Evolutionary conservation across 2,888 invertebrate species (phyloP).

Genomic region (Agonopterix arenella): DNA sequence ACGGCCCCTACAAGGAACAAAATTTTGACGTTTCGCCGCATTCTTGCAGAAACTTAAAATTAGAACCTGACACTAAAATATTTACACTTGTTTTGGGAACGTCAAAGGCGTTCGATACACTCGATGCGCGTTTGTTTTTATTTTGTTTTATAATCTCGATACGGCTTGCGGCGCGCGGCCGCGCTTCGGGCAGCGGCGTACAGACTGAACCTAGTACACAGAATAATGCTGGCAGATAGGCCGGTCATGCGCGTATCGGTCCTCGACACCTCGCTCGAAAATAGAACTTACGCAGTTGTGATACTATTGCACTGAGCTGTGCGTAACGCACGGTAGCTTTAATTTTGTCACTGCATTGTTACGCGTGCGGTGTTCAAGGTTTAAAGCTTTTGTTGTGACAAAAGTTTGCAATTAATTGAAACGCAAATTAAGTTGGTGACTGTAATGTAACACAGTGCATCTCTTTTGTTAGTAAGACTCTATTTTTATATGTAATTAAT

Average conservation of each 20-base stretch:
- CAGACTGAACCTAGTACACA: conserved; percentile 45
- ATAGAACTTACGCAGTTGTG: conserved; percentile 48
- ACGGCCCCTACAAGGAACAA: conserved; percentile 57
- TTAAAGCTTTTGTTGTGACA: not conserved
- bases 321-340: not conserved
- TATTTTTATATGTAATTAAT: too few relatives aligned
- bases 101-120: conserved; percentile 4
- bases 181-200: conserved; percentile 57
- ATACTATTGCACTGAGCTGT: conserved; percentile 19
- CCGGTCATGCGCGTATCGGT: conserved; percentile 64
- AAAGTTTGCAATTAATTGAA: too few relatives aligned
- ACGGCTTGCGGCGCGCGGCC: conserved; percentile 62
- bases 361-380: not conserved
- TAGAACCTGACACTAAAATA: conserved; percentile 10
- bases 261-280: conserved; percentile 47
- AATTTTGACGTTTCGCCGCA: conserved; percentile 68
- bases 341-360: conserved; percentile 5
- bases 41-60: conserved; percentile 22
- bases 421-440: too few relatives aligned
- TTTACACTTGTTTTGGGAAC: conserved; percentile 4
- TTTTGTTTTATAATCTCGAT: conserved; percentile 24
- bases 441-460: too few relatives aligned
- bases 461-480: too few relatives aligned
- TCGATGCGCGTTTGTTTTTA: conserved; percentile 33
- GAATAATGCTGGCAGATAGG: conserved; percentile 28